phyloP scores from a whole-genome alignment of 2,888 invertebrate species.

The Hyppa rectilinea region DNA sequence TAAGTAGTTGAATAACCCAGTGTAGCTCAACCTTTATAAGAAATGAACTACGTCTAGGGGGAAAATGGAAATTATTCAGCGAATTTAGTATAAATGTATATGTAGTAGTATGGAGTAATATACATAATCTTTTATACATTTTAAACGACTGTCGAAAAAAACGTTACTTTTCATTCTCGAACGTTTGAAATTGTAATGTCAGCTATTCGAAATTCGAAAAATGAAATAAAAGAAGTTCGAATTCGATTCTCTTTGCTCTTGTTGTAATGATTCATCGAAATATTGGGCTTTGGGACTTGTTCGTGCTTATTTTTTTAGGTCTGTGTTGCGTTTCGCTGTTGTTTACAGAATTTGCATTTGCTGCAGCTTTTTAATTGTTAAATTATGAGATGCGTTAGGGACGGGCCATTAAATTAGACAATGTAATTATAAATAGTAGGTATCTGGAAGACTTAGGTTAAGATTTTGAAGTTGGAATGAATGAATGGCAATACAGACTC shows the following conservation, averaged over 20 bases:
- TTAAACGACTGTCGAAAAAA: slow-evolving; percentile 57
- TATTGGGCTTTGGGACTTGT: slow-evolving; percentile 19
- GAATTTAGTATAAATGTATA: slow-evolving; percentile 71
- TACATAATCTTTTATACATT: slow-evolving; percentile 59
- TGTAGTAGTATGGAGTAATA: slow-evolving; percentile 64
- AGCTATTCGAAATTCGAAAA: slow-evolving; percentile 49
- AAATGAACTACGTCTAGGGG: slow-evolving; percentile 74
- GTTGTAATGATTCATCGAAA: slow-evolving; percentile 41
- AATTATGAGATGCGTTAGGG: not conserved
- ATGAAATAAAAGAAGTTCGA: slow-evolving; percentile 32
- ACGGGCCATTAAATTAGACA: not conserved
- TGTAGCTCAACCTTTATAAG: slow-evolving; percentile 67
- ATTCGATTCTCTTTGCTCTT: slow-evolving; percentile 29
- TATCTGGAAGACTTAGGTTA: not conserved
- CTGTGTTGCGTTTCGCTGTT: slow-evolving; percentile 12
- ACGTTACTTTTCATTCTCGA: slow-evolving; percentile 35
- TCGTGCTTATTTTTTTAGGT: slow-evolving; percentile 10
- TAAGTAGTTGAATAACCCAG: not conserved
- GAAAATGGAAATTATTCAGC: slow-evolving; percentile 76
- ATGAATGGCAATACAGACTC: not conserved
- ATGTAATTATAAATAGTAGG: not conserved
- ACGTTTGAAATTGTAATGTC: slow-evolving; percentile 54
- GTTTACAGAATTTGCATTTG: slow-evolving; percentile 10
- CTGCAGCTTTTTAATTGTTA: not conserved
- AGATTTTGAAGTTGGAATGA: not conserved